Percentiles rank a stretch among this genome's conserved stretches.
Conservation (phyloP, 37 sponge, comb jelly and placozoan species). For the Mnemiopsis leidyi region DNA sequence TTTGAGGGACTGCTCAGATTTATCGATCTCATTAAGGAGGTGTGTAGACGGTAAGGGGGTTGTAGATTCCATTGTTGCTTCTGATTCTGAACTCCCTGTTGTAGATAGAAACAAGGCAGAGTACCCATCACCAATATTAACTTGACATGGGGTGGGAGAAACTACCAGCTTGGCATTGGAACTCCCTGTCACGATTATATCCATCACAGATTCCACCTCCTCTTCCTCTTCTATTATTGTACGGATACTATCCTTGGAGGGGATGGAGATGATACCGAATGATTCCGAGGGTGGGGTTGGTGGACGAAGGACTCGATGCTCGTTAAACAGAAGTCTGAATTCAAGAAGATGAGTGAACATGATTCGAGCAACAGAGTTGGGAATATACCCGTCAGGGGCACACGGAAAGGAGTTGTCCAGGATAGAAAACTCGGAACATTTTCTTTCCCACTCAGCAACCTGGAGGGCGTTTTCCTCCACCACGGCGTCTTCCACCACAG, state of each 20-base stretch:
- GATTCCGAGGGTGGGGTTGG: background rate
- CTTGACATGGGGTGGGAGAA: background rate
- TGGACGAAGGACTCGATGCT: background rate
- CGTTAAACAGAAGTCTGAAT: background rate
- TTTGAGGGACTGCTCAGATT: background rate
- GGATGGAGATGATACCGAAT: constrained; percentile 3
- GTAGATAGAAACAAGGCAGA: background rate
- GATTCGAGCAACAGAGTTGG: constrained; percentile 29
- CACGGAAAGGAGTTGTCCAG: background rate
- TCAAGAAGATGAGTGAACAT: constrained; percentile 22
- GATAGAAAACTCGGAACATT: constrained; percentile 35
- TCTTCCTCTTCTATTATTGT: background rate
- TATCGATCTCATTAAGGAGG: background rate
- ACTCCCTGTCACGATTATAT: background rate
- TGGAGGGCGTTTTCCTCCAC: background rate
- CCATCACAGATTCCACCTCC: background rate
- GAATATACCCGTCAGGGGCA: constrained; percentile 41
- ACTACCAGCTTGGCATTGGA: background rate
- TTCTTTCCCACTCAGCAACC: no score
- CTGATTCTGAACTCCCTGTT: background rate
- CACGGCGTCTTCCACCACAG: background rate
- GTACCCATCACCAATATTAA: background rate
- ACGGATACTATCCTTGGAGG: background rate
- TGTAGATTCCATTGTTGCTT: background rate
- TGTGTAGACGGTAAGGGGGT: background rate